Evolutionary conservation across 2,113 vertebrate species (phyloP).

Genomic region (Gavialis gangeticus): DNA sequence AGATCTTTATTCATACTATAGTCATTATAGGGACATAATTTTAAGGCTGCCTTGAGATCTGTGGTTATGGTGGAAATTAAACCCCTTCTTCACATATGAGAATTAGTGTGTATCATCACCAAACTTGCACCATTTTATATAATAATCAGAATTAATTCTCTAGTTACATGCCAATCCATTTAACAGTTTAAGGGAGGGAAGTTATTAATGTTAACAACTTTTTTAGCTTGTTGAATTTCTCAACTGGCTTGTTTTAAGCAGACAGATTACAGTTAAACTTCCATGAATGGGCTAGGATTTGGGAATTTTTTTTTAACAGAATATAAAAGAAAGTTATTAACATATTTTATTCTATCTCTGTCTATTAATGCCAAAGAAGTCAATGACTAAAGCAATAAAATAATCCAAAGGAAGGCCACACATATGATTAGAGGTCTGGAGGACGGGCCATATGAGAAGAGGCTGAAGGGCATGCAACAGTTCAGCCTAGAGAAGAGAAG

Average conservation of each 20-base stretch:
- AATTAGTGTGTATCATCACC: background rate
- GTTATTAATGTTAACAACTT: background rate
- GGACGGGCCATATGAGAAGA: too few species aligned
- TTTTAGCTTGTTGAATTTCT: background rate
- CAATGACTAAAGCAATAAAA: background rate
- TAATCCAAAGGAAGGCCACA: too few species aligned
- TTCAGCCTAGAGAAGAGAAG: too few species aligned
- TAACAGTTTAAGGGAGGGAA: background rate
- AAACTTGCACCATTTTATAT: background rate
- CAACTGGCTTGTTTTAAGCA: background rate
- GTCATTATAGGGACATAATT: background rate
- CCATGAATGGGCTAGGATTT: background rate
- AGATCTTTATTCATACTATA: constrained; percentile 21
- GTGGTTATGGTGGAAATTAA: background rate
- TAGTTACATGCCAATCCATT: background rate
- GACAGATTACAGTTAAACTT: background rate
- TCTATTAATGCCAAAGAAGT: accelerated
- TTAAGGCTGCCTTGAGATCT: background rate
- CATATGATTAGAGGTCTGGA: too few species aligned
- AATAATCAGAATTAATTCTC: background rate
- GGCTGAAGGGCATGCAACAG: too few species aligned
- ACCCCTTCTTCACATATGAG: background rate
- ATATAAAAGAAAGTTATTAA: background rate
- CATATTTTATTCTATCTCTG: background rate
- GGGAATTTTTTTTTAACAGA: background rate